These are phyloP conservation scores for Biston stratarius DNA, from an alignment of 2,888 invertebrate species.

Conservation along the genomic window DNA sequence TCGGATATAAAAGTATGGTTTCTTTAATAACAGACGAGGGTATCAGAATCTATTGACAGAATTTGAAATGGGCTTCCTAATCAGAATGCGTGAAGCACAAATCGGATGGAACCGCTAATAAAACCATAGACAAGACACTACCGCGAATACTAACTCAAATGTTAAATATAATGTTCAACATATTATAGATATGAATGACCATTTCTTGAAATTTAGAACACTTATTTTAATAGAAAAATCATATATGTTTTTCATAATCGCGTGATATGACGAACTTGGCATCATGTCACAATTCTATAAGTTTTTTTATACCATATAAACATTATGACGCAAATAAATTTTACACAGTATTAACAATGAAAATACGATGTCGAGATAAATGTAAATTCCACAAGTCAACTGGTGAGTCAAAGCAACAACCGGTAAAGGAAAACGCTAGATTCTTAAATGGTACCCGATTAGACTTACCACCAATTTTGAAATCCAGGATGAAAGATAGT, in stretches of 20 bases:
- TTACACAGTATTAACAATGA: constrained; percentile 36
- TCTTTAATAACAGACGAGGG: background rate
- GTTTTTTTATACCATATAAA: constrained; percentile 13
- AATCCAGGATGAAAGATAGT: constrained; percentile 72
- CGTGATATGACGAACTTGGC: background rate
- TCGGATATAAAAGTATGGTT: background rate
- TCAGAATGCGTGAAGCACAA: constrained; percentile 48
- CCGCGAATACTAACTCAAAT: constrained; percentile 35
- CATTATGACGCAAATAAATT: constrained; percentile 26
- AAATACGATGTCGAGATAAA: constrained; percentile 35
- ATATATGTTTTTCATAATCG: background rate
- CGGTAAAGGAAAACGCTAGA: constrained; percentile 36
- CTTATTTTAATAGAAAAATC: background rate
- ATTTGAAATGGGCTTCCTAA: constrained; percentile 24
- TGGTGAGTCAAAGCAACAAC: constrained; percentile 38
- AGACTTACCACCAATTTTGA: constrained; percentile 69
- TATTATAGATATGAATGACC: background rate
- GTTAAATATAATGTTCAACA: background rate
- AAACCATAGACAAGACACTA: constrained; percentile 30
- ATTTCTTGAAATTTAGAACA: background rate
- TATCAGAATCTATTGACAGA: background rate
- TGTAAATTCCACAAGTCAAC: constrained; percentile 37
- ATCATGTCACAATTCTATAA: constrained; percentile 5
- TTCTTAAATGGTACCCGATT: constrained; percentile 10
- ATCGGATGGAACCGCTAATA: constrained; percentile 42